Percentiles rank a stretch among this genome's conserved stretches.
Evolutionary conservation across 2,113 vertebrate genomes (phyloP).

Genomic region (Nestor notabilis): DNA sequence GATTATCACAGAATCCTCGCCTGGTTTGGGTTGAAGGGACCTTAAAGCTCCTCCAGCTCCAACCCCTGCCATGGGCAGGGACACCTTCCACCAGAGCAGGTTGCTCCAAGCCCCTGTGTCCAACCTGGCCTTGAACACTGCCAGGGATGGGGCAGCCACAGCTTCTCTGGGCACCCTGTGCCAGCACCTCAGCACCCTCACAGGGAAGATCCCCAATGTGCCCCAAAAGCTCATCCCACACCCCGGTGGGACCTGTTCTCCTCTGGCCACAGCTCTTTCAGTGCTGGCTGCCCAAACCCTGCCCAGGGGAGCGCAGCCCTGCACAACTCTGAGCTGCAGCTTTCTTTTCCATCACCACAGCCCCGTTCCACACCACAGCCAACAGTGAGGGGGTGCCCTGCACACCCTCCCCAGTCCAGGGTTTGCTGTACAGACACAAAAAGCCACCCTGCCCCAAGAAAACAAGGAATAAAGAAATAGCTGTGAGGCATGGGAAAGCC

Average conservation of each 20-base stretch:
- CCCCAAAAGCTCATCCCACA: not conserved
- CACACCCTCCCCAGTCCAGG: not conserved
- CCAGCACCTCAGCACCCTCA: not conserved
- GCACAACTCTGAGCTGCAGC: not conserved
- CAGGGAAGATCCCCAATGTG: not conserved
- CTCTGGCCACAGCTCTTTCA: no score
- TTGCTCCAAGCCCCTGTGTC: not conserved
- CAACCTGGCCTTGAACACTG: not conserved
- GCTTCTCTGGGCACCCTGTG: not conserved
- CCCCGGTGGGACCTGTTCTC: accelerated
- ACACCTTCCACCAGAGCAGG: not conserved
- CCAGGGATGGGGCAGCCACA: not conserved
- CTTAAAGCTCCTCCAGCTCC: not conserved
- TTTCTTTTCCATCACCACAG: not conserved
- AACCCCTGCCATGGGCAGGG: not conserved
- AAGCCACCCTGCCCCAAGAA: not conserved
- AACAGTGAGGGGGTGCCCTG: accelerated
- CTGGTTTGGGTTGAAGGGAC: not conserved
- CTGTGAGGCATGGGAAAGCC: not conserved
- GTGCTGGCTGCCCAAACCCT: not conserved
- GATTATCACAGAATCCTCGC: not conserved
- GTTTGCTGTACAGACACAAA: not conserved
- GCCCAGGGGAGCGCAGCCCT: accelerated
- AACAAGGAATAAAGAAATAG: not conserved
- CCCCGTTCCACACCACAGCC: not conserved